Percentiles rank a stretch among this genome's conserved stretches.
Evolutionary conservation across 2,113 vertebrate genomes (phyloP).

Genomic region (Stictonetta naevosa): DNA sequence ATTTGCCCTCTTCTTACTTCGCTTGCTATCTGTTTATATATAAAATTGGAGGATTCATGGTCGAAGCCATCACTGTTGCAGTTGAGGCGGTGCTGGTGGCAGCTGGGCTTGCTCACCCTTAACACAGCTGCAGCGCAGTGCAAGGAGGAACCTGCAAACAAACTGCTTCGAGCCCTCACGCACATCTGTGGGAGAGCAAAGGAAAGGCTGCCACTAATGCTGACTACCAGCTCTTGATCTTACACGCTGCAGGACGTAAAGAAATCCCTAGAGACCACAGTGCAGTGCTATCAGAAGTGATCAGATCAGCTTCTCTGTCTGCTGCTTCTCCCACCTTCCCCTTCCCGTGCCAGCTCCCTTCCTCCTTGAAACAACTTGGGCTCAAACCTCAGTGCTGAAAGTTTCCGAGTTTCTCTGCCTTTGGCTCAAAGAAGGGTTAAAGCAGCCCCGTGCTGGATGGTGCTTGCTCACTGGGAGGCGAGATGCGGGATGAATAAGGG

Average conservation of each 20-base stretch:
- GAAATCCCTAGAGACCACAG: neutral
- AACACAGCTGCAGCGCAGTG: neutral
- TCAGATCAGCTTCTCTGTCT: neutral
- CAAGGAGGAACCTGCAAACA: neutral
- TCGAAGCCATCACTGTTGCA: fast-evolving
- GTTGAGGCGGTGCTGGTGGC: neutral
- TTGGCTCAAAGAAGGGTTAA: slow-evolving; percentile 6
- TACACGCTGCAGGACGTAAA: neutral
- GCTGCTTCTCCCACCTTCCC: neutral
- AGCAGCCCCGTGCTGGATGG: neutral
- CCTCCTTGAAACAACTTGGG: neutral
- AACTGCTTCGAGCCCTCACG: neutral
- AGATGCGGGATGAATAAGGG: neutral
- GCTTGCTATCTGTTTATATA: neutral
- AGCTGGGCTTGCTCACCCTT: neutral
- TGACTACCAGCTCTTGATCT: too few species aligned
- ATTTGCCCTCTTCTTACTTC: neutral
- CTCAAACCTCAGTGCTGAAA: neutral
- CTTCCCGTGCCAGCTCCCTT: neutral
- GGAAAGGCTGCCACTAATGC: neutral
- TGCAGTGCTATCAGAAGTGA: fast-evolving
- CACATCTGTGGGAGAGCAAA: neutral
- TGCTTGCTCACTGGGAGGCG: neutral
- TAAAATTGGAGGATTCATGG: neutral
- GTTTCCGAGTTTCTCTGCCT: neutral